Evolutionary conservation across 2,888 invertebrate species (phyloP), one percentile per base, ranked within the genome.

Genomic region (Entomobrya proxima): DNA sequence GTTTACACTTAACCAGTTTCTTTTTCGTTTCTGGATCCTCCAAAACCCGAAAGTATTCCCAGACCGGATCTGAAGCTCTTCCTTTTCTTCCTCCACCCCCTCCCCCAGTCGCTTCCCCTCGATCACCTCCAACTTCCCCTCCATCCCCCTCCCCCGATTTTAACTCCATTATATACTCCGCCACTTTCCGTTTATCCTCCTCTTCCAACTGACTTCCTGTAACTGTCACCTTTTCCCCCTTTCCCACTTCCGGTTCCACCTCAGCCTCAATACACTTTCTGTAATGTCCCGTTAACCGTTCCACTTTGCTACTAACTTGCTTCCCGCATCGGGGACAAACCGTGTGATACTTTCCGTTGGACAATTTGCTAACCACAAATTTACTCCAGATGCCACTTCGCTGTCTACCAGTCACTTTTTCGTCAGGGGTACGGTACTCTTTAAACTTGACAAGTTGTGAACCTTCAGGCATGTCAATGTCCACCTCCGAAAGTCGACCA

Each of bases 351-450:
- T 77, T 83, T 27, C 67, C 44, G 21, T 83, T 67, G 15, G 83
- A 44, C 0, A 76, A 44, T 11, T 32, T 52, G 15, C 67, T 11
- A n/a, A 82, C 52, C 15, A 74, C 35, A 30, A 40, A 82, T n/a
- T 76, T 61, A 0, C 32, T 50, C 82, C 82, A 82, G 27, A 82
- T 76, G 27, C n/a, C 69, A 1, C 13, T 61, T 11, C 78, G 24
- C 7, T 5, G 21, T 13, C 44, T 18, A 4, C 52, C 50, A 9
- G 15, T 40, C 0, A 61, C 15, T 15, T 35, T 61, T 5, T 35
- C 15, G 1, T 58, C 32, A 27, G 55, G 27, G 21, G 24, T 32
- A 11, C 18, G 37, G 7, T 3, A 15, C 40, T n/a, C n/a, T 0
- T 15, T 1, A 24, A 58, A 30, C 2, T 5, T 9, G 6, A 78